These are phyloP conservation scores for Sycobia sp. DNA, from an alignment of 1,140 invertebrate genomes.

Conservation along the genomic window DNA sequence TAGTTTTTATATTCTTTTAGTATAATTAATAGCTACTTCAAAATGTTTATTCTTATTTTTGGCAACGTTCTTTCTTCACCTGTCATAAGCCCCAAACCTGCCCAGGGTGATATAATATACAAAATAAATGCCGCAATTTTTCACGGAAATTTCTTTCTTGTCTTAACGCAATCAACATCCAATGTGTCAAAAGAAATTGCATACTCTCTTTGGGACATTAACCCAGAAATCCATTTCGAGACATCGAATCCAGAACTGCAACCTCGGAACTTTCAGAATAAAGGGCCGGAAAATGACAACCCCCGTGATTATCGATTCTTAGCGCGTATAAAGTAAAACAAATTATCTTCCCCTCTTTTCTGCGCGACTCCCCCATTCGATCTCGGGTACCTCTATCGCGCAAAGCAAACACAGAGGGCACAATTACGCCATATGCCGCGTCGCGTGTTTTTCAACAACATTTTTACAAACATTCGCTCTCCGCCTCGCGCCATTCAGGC, in stretches of 20 bases:
- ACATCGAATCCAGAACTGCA: not conserved
- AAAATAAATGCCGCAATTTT: too few species aligned
- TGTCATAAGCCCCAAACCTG: too few species aligned
- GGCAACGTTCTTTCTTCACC: too few species aligned
- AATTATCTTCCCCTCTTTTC: constrained; percentile 8
- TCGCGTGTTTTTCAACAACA: constrained; percentile 29
- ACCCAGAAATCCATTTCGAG: not conserved
- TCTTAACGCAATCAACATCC: too few species aligned
- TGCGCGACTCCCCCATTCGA: too few species aligned
- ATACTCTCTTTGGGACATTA: not conserved
- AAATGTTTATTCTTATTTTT: too few species aligned
- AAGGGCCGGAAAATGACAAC: constrained; percentile 5
- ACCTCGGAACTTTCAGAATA: not conserved
- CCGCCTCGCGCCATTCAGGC: not conserved
- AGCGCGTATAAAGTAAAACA: constrained; percentile 3
- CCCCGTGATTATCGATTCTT: constrained; percentile 6
- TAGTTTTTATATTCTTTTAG: too few species aligned
- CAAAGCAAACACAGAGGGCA: constrained; percentile 1
- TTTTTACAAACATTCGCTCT: constrained; percentile 6
- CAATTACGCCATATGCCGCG: constrained; percentile 16
- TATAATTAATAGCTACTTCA: too few species aligned
- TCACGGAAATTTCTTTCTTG: too few species aligned
- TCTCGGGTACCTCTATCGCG: constrained; percentile 2
- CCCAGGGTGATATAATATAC: too few species aligned
- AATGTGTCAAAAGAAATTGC: too few species aligned